Base-by-base conservation (phyloP, 2,888 invertebrate genomes). In the Melanargia galathea region DNA sequence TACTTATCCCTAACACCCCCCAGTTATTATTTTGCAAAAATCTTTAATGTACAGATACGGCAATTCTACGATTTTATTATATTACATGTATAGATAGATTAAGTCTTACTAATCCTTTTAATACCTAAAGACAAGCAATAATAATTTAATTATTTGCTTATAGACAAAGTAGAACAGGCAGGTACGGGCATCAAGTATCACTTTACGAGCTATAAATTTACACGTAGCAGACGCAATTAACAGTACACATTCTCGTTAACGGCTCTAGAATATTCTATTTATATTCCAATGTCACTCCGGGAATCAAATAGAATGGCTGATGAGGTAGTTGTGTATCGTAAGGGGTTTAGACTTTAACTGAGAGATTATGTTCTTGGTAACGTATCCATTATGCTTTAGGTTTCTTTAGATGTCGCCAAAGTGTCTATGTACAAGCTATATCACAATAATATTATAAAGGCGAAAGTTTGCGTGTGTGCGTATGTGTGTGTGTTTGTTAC, bases 221-320 rank as follows among this genome's bases (percentile, higher is more conserved):
- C 30, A 30, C 7, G 22, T 30, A 16, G 18, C 2, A 18, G 6
- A 26, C 26, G n/a, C 16, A 11, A 16, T 11, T 22, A 48, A 51
- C 10, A 2, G 30, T 18, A 51, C 51, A 18, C 22, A 11, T 7
- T 16, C n/a, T 49, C 49, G 16, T 33, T 51, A 33, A 30, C 30
- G 18, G 10, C 18, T 16, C 30, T 18, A 18, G 33, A 33, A 33
- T 51, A 33, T 10, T 30, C 51, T 51, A 51, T 51, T 11, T 33
- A 33, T 51, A 33, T 51, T 46, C 16, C 24, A 49, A 49, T 49
- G 1, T 2, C 48, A 48, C 24, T 48, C 30, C 26, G 26, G 24
- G 16, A 16, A 49, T 49, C 30, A 49, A 49, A 49, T 30, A n/a
- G 49, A 48, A 48, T 48, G 24, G 8, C 26, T 30, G 16, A 26